Conservation (phyloP, 2,888 invertebrate genomes). For the Amblyjoppa proteus region DNA sequence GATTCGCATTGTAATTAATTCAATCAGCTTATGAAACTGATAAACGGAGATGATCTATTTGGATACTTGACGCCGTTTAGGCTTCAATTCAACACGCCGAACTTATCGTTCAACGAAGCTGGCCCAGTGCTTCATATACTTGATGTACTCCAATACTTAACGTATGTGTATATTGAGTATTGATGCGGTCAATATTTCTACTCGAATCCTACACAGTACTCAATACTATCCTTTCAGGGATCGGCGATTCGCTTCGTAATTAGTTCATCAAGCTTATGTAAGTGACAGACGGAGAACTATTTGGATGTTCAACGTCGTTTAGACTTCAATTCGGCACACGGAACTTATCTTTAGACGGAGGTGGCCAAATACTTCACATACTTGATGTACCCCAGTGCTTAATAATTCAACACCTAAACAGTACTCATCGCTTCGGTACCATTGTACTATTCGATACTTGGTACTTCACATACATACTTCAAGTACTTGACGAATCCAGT, state of each 20-base stretch:
- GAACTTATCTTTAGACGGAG: neutral
- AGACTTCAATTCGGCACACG: neutral
- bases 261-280: conserved; percentile 6
- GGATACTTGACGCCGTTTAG: neutral
- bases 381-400: no score
- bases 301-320: neutral
- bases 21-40: conserved; percentile 12
- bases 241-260: neutral
- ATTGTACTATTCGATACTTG: no score
- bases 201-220: no score
- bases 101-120: neutral
- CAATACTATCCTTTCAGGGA: neutral
- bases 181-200: no score
- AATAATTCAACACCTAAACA: no score
- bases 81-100: neutral
- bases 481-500: no score
- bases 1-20: conserved; percentile 21
- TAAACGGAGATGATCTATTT: neutral
- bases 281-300: neutral
- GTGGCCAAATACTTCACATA: no score
- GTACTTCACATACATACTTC: no score
- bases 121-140: no score
- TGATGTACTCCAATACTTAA: no score
- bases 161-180: no score
- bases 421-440: no score